A percentile compares a stretch with the other conserved stretches of the same genome.
These are phyloP conservation scores for Hipposideros larvatus DNA, from an alignment of 2,797 vertebrate species.

Conservation along the genomic window DNA sequence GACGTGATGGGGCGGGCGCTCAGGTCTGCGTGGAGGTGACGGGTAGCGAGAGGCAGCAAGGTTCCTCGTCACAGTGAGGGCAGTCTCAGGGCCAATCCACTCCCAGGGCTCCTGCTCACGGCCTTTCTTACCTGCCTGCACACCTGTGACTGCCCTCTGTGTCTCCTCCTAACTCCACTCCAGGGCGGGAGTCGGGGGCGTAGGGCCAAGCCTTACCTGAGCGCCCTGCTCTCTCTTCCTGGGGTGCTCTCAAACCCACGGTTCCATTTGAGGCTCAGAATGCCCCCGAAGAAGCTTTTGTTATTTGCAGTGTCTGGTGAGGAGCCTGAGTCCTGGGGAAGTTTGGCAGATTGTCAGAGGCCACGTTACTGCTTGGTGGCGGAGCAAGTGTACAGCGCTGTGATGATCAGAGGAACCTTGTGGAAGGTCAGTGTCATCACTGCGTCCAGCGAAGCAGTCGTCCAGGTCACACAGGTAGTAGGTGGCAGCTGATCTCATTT, in stretches of 20 bases:
- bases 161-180: no score
- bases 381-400: fast-evolving
- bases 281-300: fast-evolving
- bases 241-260: no score
- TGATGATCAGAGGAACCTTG: neutral
- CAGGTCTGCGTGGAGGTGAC: neutral
- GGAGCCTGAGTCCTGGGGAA: neutral
- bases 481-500: fast-evolving
- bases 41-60: neutral
- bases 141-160: fast-evolving
- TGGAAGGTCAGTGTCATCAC: fast-evolving
- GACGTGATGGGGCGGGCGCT: neutral
- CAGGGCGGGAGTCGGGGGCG: no score
- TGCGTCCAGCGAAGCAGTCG: fast-evolving
- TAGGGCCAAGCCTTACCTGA: fast-evolving
- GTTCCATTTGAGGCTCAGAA: neutral
- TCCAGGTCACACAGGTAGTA: fast-evolving
- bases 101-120: no score
- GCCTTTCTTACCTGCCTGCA: no score
- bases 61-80: neutral
- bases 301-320: fast-evolving
- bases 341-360: neutral
- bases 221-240: fast-evolving
- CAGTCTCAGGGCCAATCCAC: neutral
- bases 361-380: fast-evolving